phyloP scores from a whole-genome alignment of 1,140 invertebrate species.

The Metopolophium dirhodum region DNA sequence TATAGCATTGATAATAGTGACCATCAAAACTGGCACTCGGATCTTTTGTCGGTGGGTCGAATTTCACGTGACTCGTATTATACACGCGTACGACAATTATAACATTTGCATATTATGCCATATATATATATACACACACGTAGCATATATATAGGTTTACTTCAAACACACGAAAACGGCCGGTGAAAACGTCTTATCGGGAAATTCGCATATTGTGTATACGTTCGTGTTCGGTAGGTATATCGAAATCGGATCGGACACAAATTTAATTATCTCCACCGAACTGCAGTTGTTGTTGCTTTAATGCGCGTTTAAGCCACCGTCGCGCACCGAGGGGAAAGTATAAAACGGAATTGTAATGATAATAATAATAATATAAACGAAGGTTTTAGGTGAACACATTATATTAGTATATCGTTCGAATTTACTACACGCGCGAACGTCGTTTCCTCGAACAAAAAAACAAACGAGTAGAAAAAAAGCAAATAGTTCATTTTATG shows the following conservation, averaged over 20 bases:
- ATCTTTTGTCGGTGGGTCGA: neutral
- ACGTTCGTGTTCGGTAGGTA: neutral
- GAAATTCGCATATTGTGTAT: conserved; percentile 14
- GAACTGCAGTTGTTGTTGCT: neutral
- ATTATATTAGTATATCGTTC: neutral
- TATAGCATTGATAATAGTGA: too few species aligned
- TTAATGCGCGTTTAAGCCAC: conserved; percentile 29
- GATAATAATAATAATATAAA: neutral
- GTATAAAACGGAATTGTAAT: conserved; percentile 1
- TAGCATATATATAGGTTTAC: neutral
- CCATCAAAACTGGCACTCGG: neutral
- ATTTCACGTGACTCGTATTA: conserved; percentile 10
- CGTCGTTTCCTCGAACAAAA: neutral
- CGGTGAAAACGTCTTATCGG: conserved; percentile 42
- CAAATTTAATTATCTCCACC: conserved; percentile 42
- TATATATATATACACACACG: neutral
- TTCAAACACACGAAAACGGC: neutral
- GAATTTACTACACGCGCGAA: neutral
- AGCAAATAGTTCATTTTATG: neutral
- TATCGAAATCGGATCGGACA: conserved; percentile 21
- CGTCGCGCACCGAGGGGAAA: conserved; percentile 25
- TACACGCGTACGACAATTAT: neutral
- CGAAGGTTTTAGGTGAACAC: neutral
- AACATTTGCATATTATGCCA: neutral
- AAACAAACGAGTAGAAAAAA: neutral